Conservation (phyloP, 2,888 invertebrate genomes). For the Parnassius mnemosyne region DNA sequence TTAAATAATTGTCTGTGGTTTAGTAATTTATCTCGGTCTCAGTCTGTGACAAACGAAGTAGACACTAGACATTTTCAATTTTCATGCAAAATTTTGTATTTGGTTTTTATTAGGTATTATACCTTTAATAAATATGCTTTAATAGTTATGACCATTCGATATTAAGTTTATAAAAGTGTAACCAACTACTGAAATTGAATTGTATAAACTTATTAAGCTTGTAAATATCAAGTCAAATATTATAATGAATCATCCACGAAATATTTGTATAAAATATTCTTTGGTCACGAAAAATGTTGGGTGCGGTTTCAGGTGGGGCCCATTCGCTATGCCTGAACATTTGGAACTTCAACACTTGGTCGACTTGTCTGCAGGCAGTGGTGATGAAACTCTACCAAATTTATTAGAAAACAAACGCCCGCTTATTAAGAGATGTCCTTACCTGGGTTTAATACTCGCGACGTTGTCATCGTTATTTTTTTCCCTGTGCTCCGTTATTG, state of each 20-base stretch:
- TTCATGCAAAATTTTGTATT: no score
- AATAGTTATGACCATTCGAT: no score
- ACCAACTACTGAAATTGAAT: no score
- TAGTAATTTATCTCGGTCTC: background rate
- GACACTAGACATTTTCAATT: no score
- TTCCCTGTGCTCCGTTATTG: conserved; percentile 94
- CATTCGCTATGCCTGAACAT: conserved; percentile 84
- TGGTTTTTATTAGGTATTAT: no score
- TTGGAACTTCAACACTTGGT: conserved; percentile 90
- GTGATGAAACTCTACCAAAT: conserved; percentile 69
- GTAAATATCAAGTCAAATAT: background rate
- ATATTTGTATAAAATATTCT: conserved; percentile 1
- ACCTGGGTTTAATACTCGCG: conserved; percentile 90
- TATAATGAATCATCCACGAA: background rate
- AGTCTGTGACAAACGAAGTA: no score
- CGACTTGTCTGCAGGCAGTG: conserved; percentile 79
- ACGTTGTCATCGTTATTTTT: conserved; percentile 94
- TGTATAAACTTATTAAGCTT: no score
- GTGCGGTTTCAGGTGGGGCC: conserved; percentile 32
- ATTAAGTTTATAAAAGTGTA: no score
- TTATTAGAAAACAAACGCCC: conserved; percentile 71
- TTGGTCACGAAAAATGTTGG: conserved; percentile 4
- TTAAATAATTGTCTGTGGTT: no score
- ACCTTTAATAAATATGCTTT: no score
- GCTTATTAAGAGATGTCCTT: conserved; percentile 83